A percentile compares a stretch with the other conserved stretches of the same genome.
These are phyloP conservation scores for Montifringilla adamsi DNA, from an alignment of 2,113 vertebrate genomes.

Conservation along the genomic window DNA sequence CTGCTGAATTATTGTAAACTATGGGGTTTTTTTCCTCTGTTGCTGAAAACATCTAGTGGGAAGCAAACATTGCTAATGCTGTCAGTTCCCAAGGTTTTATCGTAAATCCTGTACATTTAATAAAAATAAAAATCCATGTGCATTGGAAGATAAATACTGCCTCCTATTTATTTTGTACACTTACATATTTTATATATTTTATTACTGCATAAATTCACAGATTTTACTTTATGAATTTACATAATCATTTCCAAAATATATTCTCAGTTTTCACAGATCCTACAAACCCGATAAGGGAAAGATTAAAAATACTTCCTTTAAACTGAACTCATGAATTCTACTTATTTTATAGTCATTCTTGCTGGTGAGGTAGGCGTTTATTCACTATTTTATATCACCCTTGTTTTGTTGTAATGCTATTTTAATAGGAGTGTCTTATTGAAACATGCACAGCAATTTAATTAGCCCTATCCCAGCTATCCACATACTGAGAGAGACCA, in stretches of 20 bases:
- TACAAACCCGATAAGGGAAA: accelerated
- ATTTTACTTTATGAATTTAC: background rate
- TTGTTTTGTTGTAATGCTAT: background rate
- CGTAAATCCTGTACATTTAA: background rate
- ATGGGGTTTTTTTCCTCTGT: background rate
- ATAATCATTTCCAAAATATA: background rate
- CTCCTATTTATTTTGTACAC: background rate
- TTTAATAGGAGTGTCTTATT: background rate
- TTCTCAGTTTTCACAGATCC: background rate
- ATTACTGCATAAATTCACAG: background rate
- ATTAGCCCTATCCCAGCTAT: background rate
- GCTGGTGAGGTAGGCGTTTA: background rate
- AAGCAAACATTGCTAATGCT: background rate
- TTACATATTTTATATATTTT: background rate
- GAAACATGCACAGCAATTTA: background rate
- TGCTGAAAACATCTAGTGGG: background rate
- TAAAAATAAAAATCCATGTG: background rate
- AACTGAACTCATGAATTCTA: background rate
- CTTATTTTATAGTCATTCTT: background rate
- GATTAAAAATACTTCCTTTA: background rate
- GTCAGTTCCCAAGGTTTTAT: background rate
- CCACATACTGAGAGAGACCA: background rate
- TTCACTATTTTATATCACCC: background rate
- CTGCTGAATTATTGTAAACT: background rate
- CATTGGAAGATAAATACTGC: background rate